phyloP scores from a whole-genome alignment of 2,113 vertebrate species.

The Tor tambroides region DNA sequence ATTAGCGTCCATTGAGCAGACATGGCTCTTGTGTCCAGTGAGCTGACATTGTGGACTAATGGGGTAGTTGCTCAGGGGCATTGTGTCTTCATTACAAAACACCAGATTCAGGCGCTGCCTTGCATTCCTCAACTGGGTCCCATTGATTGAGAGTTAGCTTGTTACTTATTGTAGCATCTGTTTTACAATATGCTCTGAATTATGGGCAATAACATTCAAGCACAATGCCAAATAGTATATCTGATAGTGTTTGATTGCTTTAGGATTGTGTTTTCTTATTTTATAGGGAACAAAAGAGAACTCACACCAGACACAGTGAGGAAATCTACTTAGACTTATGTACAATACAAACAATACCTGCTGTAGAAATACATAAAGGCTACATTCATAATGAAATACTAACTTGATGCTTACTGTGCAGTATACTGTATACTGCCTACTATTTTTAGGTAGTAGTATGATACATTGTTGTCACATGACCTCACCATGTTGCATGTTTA shows the following conservation, averaged over 20 bases:
- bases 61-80: conserved; percentile 10
- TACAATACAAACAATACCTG: not conserved
- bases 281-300: not conserved
- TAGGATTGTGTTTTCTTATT: not conserved
- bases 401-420: too few species aligned
- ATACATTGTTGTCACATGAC: too few species aligned
- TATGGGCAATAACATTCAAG: not conserved
- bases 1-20: conserved; percentile 55
- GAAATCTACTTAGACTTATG: not conserved
- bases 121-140: not conserved
- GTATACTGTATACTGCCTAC: too few species aligned
- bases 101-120: not conserved
- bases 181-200: not conserved
- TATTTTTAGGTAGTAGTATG: too few species aligned
- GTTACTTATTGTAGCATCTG: not conserved
- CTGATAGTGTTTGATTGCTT: not conserved
- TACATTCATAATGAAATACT: not conserved
- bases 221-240: not conserved
- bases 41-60: conserved; percentile 16
- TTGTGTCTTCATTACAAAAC: conserved; percentile 26
- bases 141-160: not conserved
- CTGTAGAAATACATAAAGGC: not conserved
- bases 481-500: too few species aligned
- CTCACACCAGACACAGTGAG: not conserved
- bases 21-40: conserved; percentile 19